A percentile compares a stretch with the other conserved stretches of the same genome.
Conservation (phyloP, 2,113 vertebrate species). For the Dolichotis patagonum region DNA sequence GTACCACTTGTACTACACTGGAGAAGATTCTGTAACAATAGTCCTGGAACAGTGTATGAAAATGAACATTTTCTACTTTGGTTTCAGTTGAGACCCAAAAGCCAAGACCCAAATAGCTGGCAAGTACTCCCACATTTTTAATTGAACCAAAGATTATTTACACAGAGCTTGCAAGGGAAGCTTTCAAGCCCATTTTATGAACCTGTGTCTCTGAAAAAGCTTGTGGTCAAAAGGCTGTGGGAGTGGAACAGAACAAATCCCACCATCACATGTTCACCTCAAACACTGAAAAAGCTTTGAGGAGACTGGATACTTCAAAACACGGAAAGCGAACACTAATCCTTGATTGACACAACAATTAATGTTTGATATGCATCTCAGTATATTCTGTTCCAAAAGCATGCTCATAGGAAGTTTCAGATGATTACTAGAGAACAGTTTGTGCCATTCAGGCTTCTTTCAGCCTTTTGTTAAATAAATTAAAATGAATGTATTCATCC, state of each 20-base stretch:
- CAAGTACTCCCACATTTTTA: background rate
- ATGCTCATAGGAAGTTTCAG: background rate
- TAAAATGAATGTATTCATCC: background rate
- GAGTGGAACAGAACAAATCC: background rate
- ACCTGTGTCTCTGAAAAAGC: background rate
- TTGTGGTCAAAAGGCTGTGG: background rate
- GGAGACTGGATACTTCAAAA: background rate
- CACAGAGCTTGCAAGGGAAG: background rate
- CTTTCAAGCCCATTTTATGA: background rate
- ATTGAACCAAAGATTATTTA: background rate
- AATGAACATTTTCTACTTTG: background rate
- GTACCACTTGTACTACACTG: background rate
- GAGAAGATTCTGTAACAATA: background rate
- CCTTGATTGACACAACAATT: background rate
- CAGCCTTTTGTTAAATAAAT: slow-evolving; percentile 2
- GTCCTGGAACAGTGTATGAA: background rate
- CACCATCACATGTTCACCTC: background rate
- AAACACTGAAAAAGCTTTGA: background rate
- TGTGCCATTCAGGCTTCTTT: background rate
- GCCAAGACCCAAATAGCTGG: background rate
- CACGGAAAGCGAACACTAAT: background rate
- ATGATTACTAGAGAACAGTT: background rate
- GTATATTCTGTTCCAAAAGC: background rate
- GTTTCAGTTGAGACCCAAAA: background rate
- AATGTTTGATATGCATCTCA: background rate